Evolutionary conservation across 2,888 invertebrate species (phyloP), one percentile per base, ranked within the genome.

Genomic region (Tortrix viridana): DNA sequence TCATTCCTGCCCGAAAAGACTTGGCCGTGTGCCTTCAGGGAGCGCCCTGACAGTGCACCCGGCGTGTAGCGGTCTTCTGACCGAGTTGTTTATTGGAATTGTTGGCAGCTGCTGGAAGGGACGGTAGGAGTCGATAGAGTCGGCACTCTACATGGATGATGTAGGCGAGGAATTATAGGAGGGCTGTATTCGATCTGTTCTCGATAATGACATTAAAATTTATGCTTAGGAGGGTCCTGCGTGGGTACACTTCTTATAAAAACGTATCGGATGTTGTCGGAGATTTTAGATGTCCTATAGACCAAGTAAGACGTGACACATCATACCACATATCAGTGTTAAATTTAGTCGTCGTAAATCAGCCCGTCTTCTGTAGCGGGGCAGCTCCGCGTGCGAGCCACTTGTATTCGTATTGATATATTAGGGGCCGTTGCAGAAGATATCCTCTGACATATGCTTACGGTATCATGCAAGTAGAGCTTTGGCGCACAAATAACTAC

Each of bases 281-380:
- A 23, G 53, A 58, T 63, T 57, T 57, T 57, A 53, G 52, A 58
- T 69, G 76, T 78, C 80, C 76, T 74, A 77, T 78, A 76, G 89
- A 90, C 90, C 89, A 89, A 90, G 73, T 77, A 73, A 78, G 77
- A 89, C 88, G 84, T 85, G 78, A 89, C 91, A 91, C 91, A 91
- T 91, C 91, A 91, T 83, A 72, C 84, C 84, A 91, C 91, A 91
- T 91, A 91, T 91, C 91, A 91, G 81, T 80, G 81, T 83, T 84
- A 76, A 74, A 74, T 76, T 74, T 79, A 77, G 73, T 80, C 73
- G 74, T 79, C 80, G 74, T 78, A 74, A 74, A 75, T 50, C 58
- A 50, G 56, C 56, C 43, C 16, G 60, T 55, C 50, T 60, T 65
- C 56, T 55, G 52, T 26, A 1, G 26, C 56, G 57, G 32, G 32